phyloP scores from a whole-genome alignment of 2,888 invertebrate genomes.

The Hanleya hanleyi region DNA sequence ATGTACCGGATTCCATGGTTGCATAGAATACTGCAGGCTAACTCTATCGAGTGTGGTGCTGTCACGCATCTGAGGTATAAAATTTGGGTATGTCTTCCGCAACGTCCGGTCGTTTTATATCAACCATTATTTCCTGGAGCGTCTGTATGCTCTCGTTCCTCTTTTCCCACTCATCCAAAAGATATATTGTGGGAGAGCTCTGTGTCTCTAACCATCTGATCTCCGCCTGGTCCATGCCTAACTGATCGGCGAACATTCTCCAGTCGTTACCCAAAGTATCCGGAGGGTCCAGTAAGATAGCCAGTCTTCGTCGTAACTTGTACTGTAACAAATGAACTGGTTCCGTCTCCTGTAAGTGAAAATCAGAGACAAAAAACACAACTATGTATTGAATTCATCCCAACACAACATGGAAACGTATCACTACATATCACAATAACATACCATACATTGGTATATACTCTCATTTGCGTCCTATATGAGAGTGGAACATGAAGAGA shows the following conservation, averaged over 20 bases:
- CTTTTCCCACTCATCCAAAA: constrained; percentile 38
- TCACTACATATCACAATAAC: too few relatives aligned
- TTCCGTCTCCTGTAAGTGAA: not conserved
- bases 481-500: too few relatives aligned
- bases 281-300: constrained; percentile 36
- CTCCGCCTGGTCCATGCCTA: constrained; percentile 31
- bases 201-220: constrained; percentile 39
- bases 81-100: constrained; percentile 36
- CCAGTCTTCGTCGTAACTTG: constrained; percentile 29
- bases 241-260: constrained; percentile 38
- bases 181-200: constrained; percentile 32
- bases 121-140: constrained; percentile 30
- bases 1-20: too few relatives aligned
- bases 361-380: not conserved
- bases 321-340: not conserved
- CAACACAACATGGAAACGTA: too few relatives aligned
- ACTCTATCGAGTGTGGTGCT: too few relatives aligned
- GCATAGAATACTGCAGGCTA: too few relatives aligned
- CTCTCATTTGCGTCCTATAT: too few relatives aligned
- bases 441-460: too few relatives aligned
- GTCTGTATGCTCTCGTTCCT: constrained; percentile 28
- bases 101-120: constrained; percentile 40
- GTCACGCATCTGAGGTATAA: too few relatives aligned
- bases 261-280: constrained; percentile 34
- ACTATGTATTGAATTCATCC: too few relatives aligned